Evolutionary conservation across 2,888 invertebrate species (phyloP).

Genomic region (Drosophila kokeensis): DNA sequence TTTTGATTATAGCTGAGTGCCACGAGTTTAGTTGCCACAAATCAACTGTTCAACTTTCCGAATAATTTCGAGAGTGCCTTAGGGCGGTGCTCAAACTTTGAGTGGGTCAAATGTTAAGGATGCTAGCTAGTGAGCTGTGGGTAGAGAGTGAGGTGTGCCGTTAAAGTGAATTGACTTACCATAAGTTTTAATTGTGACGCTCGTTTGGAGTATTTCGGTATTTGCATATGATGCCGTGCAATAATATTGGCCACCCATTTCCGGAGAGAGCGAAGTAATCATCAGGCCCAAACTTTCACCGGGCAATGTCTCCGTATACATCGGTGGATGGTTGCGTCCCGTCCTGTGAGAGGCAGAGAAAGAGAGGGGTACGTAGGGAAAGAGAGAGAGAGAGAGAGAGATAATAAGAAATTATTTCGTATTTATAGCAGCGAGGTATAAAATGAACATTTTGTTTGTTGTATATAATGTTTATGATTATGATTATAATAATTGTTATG

Average conservation of each 20-base stretch:
- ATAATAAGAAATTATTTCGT: constrained; percentile 35
- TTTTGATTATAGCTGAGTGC: background rate
- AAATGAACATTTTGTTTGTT: constrained; percentile 48
- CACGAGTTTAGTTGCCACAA: constrained; percentile 19
- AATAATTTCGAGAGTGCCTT: constrained; percentile 1
- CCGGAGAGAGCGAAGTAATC: constrained; percentile 90
- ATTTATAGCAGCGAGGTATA: constrained; percentile 46
- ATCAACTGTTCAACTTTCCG: constrained; percentile 37
- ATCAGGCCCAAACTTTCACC: constrained; percentile 90
- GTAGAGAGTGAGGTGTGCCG: background rate
- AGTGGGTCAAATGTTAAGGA: background rate
- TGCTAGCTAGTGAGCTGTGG: background rate
- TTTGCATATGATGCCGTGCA: constrained; percentile 93
- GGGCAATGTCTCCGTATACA: constrained; percentile 89
- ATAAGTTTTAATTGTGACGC: constrained; percentile 90
- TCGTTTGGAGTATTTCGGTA: constrained; percentile 88
- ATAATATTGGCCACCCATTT: constrained; percentile 92
- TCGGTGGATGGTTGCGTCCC: constrained; percentile 86
- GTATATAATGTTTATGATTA: constrained; percentile 59
- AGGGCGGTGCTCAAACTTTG: background rate
- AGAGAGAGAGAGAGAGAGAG: constrained; percentile 9
- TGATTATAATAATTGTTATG: constrained; percentile 66
- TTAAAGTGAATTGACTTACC: constrained; percentile 85
- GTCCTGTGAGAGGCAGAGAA: constrained; percentile 51
- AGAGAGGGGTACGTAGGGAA: background rate